Conservation (phyloP, 2,888 invertebrate species). For the Apamea epomidion region DNA sequence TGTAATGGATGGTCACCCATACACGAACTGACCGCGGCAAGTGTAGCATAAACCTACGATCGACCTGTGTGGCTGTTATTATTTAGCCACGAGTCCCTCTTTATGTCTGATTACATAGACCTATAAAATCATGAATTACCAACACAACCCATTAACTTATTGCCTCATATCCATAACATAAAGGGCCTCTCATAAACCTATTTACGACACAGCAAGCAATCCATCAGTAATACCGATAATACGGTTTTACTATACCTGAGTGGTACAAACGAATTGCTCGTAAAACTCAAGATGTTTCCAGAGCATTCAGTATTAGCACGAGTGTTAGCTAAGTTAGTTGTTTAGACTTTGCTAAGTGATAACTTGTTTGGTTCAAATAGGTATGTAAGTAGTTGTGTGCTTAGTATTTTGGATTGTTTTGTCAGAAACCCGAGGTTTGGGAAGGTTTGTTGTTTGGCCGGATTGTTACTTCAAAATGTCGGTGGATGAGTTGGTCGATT, state of each 20-base stretch:
- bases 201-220: conserved; percentile 60
- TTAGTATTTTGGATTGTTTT: conserved; percentile 20
- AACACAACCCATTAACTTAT: conserved; percentile 28
- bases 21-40: too few relatives aligned
- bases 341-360: conserved; percentile 43
- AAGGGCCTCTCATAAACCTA: conserved; percentile 40
- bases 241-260: conserved; percentile 34
- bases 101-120: background rate
- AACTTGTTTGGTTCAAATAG: conserved; percentile 23
- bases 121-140: conserved; percentile 9
- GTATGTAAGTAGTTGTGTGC: conserved; percentile 5
- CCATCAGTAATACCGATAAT: conserved; percentile 57
- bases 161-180: conserved; percentile 10
- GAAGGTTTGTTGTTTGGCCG: background rate
- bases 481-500: background rate
- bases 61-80: too few relatives aligned
- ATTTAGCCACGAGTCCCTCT: too few relatives aligned
- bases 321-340: conserved; percentile 22
- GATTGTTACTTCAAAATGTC: background rate
- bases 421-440: background rate
- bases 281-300: conserved; percentile 49
- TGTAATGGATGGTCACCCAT: too few relatives aligned
- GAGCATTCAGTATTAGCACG: conserved; percentile 24
- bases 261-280: conserved; percentile 39
- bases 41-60: too few relatives aligned